Evolutionary conservation across 1,140 invertebrate genomes (phyloP), one percentile per base, ranked within the genome.

Genomic region (Drosophila nigrodunni): DNA sequence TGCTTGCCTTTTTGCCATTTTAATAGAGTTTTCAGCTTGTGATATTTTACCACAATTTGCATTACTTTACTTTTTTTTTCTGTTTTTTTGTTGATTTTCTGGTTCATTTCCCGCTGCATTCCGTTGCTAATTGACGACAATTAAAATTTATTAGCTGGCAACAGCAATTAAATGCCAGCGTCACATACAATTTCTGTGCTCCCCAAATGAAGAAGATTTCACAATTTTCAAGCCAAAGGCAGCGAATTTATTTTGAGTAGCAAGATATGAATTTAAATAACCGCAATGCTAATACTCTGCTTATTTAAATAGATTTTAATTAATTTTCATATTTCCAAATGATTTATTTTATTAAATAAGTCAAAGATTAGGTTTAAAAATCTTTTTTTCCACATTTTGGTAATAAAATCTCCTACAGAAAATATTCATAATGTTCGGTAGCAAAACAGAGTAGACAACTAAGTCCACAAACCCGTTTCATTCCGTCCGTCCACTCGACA

Each of bases 131-230:
- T 90, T 90, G 83, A 87, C 59, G 78, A 85, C 88, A 91, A 91
- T 91, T 91, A 91, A 91, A 91, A 91, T 91, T 91, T 91, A 91
- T 91, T 88, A 91, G 88, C 88, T 88, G 81, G 78, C 80, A 82
- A 91, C 76, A 79, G 83, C 83, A 91, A 91, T 91, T 91, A 91
- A 91, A 91, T 74, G 75, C 88, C 85, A 82, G 76, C 74, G 68
- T 73, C 58, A 68, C 54, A 65, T 54, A 52, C 64, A 74, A 66
- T 44, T 52, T 52, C 7, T 44, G 18, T 6, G 35, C 34, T n/a
- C 50, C 4, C 4, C 35, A 21, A 49, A 50, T 6, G 15, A 39
- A 47, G 41, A 64, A 60, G 70, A 82, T 88, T 88, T 77, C 50
- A 67, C 50, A 72, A 62, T 50, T 41, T 62, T 55, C 21, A 35